Conservation (phyloP, 2,797 vertebrate species). For the Cuniculus paca region DNA sequence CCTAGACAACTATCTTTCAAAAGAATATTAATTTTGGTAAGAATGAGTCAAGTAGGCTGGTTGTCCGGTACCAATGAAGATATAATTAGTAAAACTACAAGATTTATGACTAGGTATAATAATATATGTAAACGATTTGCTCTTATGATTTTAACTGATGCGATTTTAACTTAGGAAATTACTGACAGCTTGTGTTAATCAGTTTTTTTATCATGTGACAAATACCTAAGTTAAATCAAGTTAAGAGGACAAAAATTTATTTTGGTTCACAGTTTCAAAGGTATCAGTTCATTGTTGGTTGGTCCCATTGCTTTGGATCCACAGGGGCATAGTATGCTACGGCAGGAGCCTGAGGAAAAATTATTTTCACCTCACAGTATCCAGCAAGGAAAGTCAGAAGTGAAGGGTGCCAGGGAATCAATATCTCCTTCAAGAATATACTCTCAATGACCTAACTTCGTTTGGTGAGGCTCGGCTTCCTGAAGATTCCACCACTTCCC, state of each 20-base stretch:
- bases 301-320: not conserved
- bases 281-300: not conserved
- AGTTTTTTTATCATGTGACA: not conserved
- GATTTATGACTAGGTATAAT: not conserved
- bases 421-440: not conserved
- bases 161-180: conserved; percentile 3
- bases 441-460: not conserved
- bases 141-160: not conserved
- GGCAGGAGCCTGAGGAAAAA: not conserved
- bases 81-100: not conserved
- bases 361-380: not conserved
- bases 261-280: too few species aligned
- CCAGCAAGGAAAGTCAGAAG: too few species aligned
- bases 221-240: not conserved
- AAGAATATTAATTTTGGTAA: not conserved
- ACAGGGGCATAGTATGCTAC: too few species aligned
- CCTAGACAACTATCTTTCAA: not conserved
- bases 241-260: not conserved
- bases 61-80: not conserved
- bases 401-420: not conserved
- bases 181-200: not conserved
- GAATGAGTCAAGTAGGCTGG: not conserved
- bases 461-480: not conserved
- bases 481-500: not conserved
- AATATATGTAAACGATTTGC: not conserved